phyloP scores from a whole-genome alignment of 1,140 invertebrate genomes.

The Philopotamus ludificatus region DNA sequence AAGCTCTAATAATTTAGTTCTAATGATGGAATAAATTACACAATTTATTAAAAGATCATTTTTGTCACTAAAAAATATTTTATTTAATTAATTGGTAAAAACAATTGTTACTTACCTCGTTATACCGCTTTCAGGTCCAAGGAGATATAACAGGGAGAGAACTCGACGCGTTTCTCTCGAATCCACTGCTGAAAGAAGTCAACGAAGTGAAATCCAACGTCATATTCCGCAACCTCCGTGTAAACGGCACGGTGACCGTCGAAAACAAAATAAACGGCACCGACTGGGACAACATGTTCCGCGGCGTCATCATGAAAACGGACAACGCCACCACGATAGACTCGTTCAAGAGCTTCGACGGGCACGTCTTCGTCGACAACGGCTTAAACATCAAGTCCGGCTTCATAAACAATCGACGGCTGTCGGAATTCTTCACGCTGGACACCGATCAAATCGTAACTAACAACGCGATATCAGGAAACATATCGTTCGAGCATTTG shows the following conservation, averaged over 20 bases:
- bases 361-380: conserved; percentile 43
- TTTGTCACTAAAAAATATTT: neutral
- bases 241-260: conserved; percentile 49
- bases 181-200: conserved; percentile 48
- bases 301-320: conserved; percentile 46
- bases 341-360: conserved; percentile 48
- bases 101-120: no score
- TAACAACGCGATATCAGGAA: conserved; percentile 45
- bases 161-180: conserved; percentile 49
- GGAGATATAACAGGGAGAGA: conserved; percentile 51
- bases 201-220: conserved; percentile 48
- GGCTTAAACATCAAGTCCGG: conserved; percentile 45
- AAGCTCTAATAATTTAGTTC: neutral
- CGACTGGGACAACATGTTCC: conserved; percentile 44
- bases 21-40: neutral
- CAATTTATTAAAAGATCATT: neutral
- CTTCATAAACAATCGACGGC: conserved; percentile 47
- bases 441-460: conserved; percentile 49
- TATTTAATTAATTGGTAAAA: conserved; percentile 6
- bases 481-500: conserved; percentile 49
- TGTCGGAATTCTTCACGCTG: conserved; percentile 50
- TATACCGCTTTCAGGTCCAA: conserved; percentile 45
- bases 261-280: conserved; percentile 45
- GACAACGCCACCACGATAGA: conserved; percentile 45
- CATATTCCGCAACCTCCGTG: conserved; percentile 50